Percentiles rank a stretch among this genome's conserved stretches.
Evolutionary conservation across 2,888 invertebrate species (phyloP).

Genomic region (Blastobasis lacticolella): DNA sequence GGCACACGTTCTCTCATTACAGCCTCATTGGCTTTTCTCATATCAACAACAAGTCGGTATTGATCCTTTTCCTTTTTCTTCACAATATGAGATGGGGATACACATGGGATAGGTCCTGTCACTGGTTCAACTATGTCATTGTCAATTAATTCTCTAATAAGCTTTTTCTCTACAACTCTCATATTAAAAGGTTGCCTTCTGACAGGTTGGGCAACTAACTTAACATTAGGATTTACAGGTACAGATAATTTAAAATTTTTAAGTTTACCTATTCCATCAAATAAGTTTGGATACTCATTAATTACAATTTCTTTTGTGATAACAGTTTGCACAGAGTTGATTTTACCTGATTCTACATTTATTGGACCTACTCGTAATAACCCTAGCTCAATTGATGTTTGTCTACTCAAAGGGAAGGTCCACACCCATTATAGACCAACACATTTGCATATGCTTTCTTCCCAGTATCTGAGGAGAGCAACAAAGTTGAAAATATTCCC

Average conservation of each 20-base stretch:
- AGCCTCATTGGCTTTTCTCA: conserved; percentile 10
- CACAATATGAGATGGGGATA: conserved; percentile 10
- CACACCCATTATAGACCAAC: neutral
- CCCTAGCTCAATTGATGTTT: neutral
- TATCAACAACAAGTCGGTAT: conserved; percentile 8
- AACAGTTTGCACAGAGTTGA: no score
- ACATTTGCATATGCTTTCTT: neutral
- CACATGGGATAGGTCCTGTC: conserved; percentile 11
- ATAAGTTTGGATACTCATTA: neutral
- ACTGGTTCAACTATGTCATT: conserved; percentile 11
- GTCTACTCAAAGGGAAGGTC: neutral
- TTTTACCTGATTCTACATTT: no score
- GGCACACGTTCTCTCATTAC: conserved; percentile 8
- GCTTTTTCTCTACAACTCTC: conserved; percentile 5
- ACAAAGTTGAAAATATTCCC: neutral
- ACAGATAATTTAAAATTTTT: conserved; percentile 6
- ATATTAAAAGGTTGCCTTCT: conserved; percentile 9
- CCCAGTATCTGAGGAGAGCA: neutral
- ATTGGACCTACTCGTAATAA: neutral
- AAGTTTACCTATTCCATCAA: conserved; percentile 4
- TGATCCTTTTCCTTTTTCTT: conserved; percentile 2
- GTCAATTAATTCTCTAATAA: conserved; percentile 8
- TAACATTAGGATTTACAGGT: conserved; percentile 5
- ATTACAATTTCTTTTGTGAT: neutral
- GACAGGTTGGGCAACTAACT: conserved; percentile 8